Evolutionary conservation across 2,797 vertebrate species (phyloP).

Genomic region (Acrossocheilus fasciatus): DNA sequence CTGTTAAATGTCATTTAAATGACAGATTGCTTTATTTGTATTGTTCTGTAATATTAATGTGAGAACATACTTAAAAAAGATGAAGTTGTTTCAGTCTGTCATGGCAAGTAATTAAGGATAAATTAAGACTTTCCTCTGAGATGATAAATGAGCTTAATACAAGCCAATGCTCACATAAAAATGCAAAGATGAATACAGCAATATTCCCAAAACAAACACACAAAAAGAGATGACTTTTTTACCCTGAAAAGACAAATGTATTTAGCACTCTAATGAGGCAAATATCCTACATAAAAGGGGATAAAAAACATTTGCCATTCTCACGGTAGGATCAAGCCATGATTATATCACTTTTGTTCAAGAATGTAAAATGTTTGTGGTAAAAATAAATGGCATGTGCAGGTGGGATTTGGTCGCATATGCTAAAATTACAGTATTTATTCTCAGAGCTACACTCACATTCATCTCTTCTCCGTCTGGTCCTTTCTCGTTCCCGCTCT

Average conservation of each 20-base stretch:
- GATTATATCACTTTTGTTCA: constrained; percentile 7
- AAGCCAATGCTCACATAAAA: not conserved
- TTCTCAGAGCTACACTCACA: constrained; percentile 69
- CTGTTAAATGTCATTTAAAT: not conserved
- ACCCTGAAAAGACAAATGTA: not conserved
- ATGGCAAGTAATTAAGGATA: not conserved
- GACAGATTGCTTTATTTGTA: not conserved
- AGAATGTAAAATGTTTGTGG: not conserved
- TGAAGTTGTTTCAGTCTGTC: constrained; percentile 9
- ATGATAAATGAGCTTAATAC: not conserved
- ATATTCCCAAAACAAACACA: not conserved
- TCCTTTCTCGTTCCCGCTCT: constrained; percentile 83
- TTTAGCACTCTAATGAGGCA: not conserved
- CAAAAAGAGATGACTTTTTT: constrained; percentile 1
- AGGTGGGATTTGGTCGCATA: constrained; percentile 4
- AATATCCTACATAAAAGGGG: not conserved
- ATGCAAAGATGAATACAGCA: not conserved
- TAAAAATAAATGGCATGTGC: not conserved
- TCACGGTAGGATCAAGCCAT: constrained; percentile 47
- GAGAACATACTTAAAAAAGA: constrained; percentile 8
- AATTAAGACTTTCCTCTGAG: constrained; percentile 8
- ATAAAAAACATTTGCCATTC: constrained; percentile 3
- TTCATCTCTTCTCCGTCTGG: constrained; percentile 76
- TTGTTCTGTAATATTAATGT: constrained; percentile 28
- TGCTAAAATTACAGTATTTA: not conserved